These are phyloP conservation scores for Marronus borbonicus DNA, from an alignment of 2,888 invertebrate species.

Conservation along the genomic window DNA sequence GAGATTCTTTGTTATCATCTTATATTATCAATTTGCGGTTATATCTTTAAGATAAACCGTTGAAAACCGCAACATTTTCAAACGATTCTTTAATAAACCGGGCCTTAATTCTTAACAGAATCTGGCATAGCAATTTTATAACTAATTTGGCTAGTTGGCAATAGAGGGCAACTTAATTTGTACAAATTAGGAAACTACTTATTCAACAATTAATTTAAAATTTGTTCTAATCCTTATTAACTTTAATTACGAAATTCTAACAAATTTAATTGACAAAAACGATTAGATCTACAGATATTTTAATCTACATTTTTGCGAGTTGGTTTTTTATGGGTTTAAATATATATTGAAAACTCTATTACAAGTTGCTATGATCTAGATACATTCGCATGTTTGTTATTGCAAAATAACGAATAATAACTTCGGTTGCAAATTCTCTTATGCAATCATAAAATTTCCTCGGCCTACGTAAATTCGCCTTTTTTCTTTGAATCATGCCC, in stretches of 20 bases:
- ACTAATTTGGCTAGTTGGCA: background rate
- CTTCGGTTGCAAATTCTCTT: constrained; percentile 23
- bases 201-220: no score
- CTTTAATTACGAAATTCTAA: no score
- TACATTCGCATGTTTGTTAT: constrained; percentile 18
- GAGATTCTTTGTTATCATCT: background rate
- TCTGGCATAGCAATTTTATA: background rate
- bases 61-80: background rate
- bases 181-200: no score
- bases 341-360: no score
- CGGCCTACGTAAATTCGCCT: constrained; percentile 20
- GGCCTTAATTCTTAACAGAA: background rate
- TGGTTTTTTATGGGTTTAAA: no score
- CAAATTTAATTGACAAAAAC: no score
- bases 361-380: background rate
- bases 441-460: constrained; percentile 24
- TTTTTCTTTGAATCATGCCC: constrained; percentile 31
- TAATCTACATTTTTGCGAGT: no score
- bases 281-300: no score
- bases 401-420: constrained; percentile 35
- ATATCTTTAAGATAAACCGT: background rate
- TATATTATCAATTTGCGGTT: constrained; percentile 14
- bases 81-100: background rate
- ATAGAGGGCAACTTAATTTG: background rate
- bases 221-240: no score